These are phyloP conservation scores for Zosterops hypoxanthus DNA, from an alignment of 2,113 vertebrate species.

Conservation along the genomic window DNA sequence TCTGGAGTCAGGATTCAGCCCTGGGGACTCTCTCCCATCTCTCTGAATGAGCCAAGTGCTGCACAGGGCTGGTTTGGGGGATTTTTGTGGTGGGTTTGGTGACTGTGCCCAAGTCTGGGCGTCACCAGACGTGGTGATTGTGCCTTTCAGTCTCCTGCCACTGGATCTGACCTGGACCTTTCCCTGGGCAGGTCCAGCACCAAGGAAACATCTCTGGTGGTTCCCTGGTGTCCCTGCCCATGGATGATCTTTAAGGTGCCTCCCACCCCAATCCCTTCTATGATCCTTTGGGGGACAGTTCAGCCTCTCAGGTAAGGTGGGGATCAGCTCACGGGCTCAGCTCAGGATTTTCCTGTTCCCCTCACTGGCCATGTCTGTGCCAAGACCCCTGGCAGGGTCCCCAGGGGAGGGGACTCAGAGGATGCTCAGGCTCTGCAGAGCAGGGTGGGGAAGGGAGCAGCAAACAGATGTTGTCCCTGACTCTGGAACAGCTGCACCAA, in stretches of 20 bases:
- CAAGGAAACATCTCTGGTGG: not conserved
- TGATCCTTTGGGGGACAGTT: accelerated
- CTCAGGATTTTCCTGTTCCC: not conserved
- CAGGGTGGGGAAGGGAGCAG: not conserved
- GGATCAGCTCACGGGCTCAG: accelerated
- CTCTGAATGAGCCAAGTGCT: accelerated
- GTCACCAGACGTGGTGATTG: accelerated
- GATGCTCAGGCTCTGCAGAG: not conserved
- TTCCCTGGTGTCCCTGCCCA: not conserved
- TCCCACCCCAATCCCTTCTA: accelerated
- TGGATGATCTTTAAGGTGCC: not conserved
- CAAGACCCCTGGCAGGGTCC: not conserved
- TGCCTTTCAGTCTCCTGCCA: not conserved
- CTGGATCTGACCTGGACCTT: not conserved
- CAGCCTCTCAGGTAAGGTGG: not conserved
- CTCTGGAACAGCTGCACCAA: not conserved
- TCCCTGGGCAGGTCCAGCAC: not conserved
- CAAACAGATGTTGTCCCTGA: not conserved
- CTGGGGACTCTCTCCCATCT: accelerated
- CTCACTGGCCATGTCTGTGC: accelerated
- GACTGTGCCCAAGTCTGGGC: not conserved
- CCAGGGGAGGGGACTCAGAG: not conserved
- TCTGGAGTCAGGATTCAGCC: not conserved
- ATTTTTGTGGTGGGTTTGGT: accelerated
- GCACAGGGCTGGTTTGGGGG: accelerated